phyloP scores from a whole-genome alignment of 2,113 vertebrate species.

The Ceyx cyanopectus region DNA sequence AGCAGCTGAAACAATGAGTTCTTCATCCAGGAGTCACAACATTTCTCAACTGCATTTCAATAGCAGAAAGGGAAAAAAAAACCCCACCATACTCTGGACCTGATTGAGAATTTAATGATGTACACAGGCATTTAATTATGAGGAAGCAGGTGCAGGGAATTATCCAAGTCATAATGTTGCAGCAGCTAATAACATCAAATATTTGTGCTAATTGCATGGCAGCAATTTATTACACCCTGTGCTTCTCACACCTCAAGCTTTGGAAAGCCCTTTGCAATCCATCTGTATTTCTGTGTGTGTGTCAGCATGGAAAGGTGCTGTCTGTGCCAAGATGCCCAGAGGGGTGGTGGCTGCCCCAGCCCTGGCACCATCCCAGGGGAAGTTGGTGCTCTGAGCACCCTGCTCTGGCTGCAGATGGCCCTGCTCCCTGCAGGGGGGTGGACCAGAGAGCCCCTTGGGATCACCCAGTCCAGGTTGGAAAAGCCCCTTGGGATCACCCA shows the following conservation, averaged over 20 bases:
- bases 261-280: not conserved
- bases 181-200: slow-evolving; percentile 58
- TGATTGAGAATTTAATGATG: slow-evolving; percentile 43
- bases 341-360: not conserved
- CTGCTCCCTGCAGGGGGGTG: no score
- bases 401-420: no score
- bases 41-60: slow-evolving; percentile 44
- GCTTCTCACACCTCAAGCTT: not conserved
- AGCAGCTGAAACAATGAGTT: slow-evolving; percentile 16
- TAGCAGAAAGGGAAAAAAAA: slow-evolving; percentile 4
- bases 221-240: slow-evolving; percentile 25
- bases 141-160: slow-evolving; percentile 63
- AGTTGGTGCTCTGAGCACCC: no score
- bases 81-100: not conserved
- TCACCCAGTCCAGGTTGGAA: no score
- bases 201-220: slow-evolving; percentile 54
- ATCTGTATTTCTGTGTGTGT: not conserved
- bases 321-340: not conserved
- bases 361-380: not conserved
- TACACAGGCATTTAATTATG: slow-evolving; percentile 44
- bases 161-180: slow-evolving; percentile 55
- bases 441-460: no score
- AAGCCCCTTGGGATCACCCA: no score
- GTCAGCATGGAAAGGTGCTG: not conserved
- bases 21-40: slow-evolving; percentile 36